These are phyloP conservation scores for Notothenia rossii DNA, from an alignment of 2,113 vertebrate genomes.

Conservation along the genomic window DNA sequence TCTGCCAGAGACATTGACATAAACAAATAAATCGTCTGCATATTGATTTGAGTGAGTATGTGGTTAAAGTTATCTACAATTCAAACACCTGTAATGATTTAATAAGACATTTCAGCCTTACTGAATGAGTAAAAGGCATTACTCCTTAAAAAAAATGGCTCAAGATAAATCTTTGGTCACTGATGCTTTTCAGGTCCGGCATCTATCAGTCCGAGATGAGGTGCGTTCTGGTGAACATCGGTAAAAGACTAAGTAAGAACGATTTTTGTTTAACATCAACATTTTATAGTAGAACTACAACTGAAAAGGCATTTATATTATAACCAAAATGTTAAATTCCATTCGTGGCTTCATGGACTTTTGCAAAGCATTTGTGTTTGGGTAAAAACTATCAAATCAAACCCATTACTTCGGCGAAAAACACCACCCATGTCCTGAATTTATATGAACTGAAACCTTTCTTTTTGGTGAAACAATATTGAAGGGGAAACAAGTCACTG, in stretches of 20 bases:
- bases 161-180: background rate
- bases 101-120: no score
- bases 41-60: background rate
- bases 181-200: constrained; percentile 37
- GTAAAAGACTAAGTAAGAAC: no score
- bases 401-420: no score
- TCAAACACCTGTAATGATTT: no score
- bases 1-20: background rate
- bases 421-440: no score
- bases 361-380: no score
- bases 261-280: constrained; percentile 14
- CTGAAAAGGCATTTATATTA: background rate
- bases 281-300: background rate
- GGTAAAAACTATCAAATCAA: no score
- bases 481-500: no score
- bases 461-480: no score
- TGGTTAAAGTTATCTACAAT: background rate
- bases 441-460: no score
- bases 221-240: constrained; percentile 60
- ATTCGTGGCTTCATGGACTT: no score
- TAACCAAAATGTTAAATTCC: background rate
- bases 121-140: no score
- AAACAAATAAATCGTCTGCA: background rate
- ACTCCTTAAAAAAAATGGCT: background rate
- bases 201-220: constrained; percentile 80